Base-by-base conservation (phyloP, 2,888 invertebrate genomes). In the Spialia ferax region DNA sequence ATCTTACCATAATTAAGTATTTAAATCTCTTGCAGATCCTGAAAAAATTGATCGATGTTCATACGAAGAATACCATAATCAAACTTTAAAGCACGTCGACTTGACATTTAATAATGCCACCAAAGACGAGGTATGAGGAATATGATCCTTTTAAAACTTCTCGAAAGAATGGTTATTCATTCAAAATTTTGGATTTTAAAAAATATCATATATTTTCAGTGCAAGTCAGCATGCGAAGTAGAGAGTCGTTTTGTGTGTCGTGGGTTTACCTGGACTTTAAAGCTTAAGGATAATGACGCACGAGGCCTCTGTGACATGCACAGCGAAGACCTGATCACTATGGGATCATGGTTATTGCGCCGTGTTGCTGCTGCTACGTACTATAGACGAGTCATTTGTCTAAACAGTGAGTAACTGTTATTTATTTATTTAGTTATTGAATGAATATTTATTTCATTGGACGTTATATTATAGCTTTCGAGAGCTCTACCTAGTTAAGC, bases 341-440 rank as follows among this genome's bases (percentile, higher is more conserved):
- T 96, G 57, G 97, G 97, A 67, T 97, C 97, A 0, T 96, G 96
- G 87, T 93, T 96, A 59, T 85, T 97, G 69, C 86, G 95, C 32
- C 83, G 94, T 42, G 90, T 93, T 29, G 83, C 94, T 0, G 94
- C 94, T 32, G 96, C 96, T 8, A 94, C 95, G 45, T 98, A 97
- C 84, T 97, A 96, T 80, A 96, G 98, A 75, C 95, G 97, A 74
- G 97, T 97, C 56, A 96, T 96, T 70, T 98, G 98, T 82, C 94
- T 98, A 35, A 97, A 98, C 84, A 95, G 98, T 98, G 89, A 94
- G 95, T 88, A n/a, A n/a, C n/a, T n/a, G n/a, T n/a, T n/a, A n/a
- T n/a, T n/a, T n/a, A n/a, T n/a, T n/a, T n/a, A n/a, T n/a, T n/a
- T n/a, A n/a, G n/a, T n/a, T n/a, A n/a, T n/a, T n/a, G n/a, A n/a